A percentile compares a stretch with the other conserved stretches of the same genome.
phyloP scores from a whole-genome alignment of 2,113 vertebrate species.

The Corythoichthys intestinalis region DNA sequence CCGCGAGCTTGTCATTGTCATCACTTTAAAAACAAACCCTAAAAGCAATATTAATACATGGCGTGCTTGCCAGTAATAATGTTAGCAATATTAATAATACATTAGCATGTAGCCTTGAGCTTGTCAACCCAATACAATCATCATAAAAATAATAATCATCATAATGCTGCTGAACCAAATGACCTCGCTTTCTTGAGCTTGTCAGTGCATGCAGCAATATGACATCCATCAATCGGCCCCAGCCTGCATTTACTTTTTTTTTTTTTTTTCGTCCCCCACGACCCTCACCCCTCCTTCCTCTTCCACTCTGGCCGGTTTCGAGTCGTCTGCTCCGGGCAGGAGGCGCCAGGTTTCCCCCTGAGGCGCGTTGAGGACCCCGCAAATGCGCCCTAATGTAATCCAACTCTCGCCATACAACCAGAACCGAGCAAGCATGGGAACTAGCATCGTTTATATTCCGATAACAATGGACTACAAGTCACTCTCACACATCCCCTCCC shows the following conservation, averaged over 20 bases:
- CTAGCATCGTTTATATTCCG: neutral
- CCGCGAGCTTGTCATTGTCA: neutral
- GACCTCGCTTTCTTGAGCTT: slow-evolving; percentile 23
- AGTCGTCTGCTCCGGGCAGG: slow-evolving; percentile 82
- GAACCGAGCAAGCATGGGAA: slow-evolving; percentile 10
- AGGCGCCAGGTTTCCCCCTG: slow-evolving; percentile 86
- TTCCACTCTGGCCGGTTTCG: slow-evolving; percentile 72
- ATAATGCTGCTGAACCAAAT: slow-evolving; percentile 6
- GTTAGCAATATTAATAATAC: slow-evolving; percentile 3
- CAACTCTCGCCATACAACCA: slow-evolving; percentile 80
- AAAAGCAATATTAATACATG: neutral
- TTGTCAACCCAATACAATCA: neutral
- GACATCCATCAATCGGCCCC: slow-evolving; percentile 42
- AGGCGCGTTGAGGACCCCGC: slow-evolving; percentile 75
- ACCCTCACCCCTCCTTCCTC: slow-evolving; percentile 18
- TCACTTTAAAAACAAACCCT: neutral
- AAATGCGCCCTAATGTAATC: slow-evolving; percentile 85
- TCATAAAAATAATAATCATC: slow-evolving; percentile 12
- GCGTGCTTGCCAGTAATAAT: slow-evolving; percentile 5
- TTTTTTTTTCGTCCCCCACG: slow-evolving; percentile 21
- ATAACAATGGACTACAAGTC: neutral
- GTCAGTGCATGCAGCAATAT: slow-evolving; percentile 16
- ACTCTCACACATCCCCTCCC: neutral
- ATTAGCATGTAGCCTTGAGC: neutral
- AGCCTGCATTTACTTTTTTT: slow-evolving; percentile 43